Base-by-base conservation (phyloP, 2,113 vertebrate genomes). In the Amblyornis subalaris region DNA sequence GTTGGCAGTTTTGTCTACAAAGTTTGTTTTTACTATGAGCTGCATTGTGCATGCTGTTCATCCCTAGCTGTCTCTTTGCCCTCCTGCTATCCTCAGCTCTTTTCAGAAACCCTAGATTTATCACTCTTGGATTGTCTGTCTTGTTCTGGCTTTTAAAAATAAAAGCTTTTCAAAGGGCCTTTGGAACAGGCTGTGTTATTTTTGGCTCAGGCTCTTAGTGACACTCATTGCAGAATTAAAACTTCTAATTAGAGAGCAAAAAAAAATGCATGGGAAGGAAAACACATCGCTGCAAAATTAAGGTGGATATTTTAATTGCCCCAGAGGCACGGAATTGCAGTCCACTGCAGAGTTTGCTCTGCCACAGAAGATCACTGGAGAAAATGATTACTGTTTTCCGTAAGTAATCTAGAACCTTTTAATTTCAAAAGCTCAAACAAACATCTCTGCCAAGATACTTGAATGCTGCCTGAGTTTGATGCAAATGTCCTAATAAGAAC, bases 41-140 rank as follows among this genome's bases (percentile, higher is more conserved):
- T 0, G 8, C 15, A 0, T 23, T 38, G 47, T 91, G 84, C 3
- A 0, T 95, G 77, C 64, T 88, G 88, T 93, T 95, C 91, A 82
- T 96, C 95, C 74, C 40, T 65, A 25, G 61, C 85, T 88, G 96
- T 92, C 86, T 89, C 85, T 91, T 66, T 85, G 88, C 82, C 78
- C 85, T 93, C 85, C 75, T 21, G 51, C 89, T 96, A 70, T 95
- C 91, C 91, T 96, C 77, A 42, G 66, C 90, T 90, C 88, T 94
- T 92, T 85, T 90, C 85, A 91, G 92, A 95, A 89, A 90, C 53
- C 86, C 88, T 88, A 86, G 95, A 97, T 97, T 97, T 97, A 97
- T 97, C 93, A 1, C 78, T 96, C 77, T 95, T 96, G 96, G 96
- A 94, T 95, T 21, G 2, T 89, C 86, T 78, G 47, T 42, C 88